These are phyloP conservation scores for Penaeus vannamei DNA, from an alignment of 1,140 invertebrate species.

Conservation along the genomic window DNA sequence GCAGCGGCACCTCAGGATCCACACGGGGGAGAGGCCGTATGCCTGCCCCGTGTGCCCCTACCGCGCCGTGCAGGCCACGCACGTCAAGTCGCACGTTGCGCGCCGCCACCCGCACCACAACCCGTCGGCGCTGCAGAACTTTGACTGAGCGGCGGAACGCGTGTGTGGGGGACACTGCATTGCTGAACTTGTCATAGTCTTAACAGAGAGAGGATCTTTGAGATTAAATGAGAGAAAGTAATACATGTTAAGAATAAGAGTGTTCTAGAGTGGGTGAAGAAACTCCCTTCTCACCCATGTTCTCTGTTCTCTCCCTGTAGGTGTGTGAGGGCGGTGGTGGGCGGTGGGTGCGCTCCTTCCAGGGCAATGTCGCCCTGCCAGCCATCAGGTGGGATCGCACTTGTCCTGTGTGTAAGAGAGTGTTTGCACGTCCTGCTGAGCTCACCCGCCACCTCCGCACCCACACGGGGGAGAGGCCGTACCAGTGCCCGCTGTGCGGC, in stretches of 20 bases:
- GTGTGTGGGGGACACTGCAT: no score
- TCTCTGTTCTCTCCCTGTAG: slow-evolving; percentile 64
- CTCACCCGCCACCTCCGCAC: slow-evolving; percentile 61
- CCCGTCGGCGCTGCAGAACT: neutral
- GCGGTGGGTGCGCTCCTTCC: slow-evolving; percentile 43
- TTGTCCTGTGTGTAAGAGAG: slow-evolving; percentile 61
- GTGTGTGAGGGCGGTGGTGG: slow-evolving; percentile 64
- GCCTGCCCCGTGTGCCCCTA: slow-evolving; percentile 58
- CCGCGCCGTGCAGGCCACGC: slow-evolving; percentile 54
- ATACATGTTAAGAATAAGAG: slow-evolving; percentile 25
- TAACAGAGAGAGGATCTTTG: neutral
- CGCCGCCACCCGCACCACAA: slow-evolving; percentile 43
- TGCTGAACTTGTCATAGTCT: neutral
- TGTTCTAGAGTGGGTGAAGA: slow-evolving; percentile 38
- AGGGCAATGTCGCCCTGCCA: slow-evolving; percentile 51
- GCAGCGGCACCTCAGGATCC: slow-evolving; percentile 57
- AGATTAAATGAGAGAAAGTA: neutral
- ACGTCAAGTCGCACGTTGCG: slow-evolving; percentile 56
- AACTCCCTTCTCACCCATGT: slow-evolving; percentile 48
- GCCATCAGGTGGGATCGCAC: slow-evolving; percentile 63
- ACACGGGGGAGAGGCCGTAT: slow-evolving; percentile 59
- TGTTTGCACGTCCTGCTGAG: slow-evolving; percentile 60
- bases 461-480: slow-evolving; percentile 60
- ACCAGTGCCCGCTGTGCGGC: slow-evolving; percentile 54
- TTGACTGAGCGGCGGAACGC: no score